A percentile compares a stretch with the other conserved stretches of the same genome.
Evolutionary conservation across 2,113 vertebrate genomes (phyloP).

Genomic region (Rhea pennata): DNA sequence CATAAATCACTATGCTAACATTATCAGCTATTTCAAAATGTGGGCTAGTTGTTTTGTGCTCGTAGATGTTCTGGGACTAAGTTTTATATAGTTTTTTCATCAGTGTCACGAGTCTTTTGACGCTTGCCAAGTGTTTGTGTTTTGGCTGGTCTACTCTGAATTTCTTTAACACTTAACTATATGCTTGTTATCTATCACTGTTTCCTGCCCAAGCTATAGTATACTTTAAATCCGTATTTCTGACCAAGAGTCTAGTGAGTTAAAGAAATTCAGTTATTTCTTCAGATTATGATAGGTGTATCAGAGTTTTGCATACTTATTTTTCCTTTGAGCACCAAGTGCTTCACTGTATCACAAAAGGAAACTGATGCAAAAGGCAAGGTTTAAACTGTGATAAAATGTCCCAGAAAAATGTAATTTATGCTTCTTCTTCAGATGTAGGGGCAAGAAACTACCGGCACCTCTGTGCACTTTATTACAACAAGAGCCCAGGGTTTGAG

Average conservation of each 20-base stretch:
- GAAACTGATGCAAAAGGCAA: neutral
- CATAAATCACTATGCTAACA: neutral
- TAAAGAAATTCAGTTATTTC: neutral
- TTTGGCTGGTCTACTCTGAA: neutral
- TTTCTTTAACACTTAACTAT: neutral
- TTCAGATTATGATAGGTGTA: neutral
- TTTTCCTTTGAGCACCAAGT: neutral
- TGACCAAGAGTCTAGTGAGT: neutral
- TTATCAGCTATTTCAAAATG: neutral
- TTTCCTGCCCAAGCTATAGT: neutral
- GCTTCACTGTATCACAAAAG: neutral
- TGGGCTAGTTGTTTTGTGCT: neutral
- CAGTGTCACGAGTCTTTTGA: neutral
- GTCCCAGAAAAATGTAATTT: neutral
- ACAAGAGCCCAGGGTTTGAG: constrained; percentile 95
- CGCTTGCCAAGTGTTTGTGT: neutral
- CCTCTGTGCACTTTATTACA: constrained; percentile 93
- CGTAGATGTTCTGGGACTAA: neutral
- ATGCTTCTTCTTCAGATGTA: constrained; percentile 83
- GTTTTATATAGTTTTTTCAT: neutral
- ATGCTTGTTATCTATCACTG: neutral
- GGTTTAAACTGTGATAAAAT: neutral
- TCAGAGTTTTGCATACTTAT: neutral
- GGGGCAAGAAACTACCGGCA: constrained; percentile 90
- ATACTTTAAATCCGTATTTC: neutral